Percentiles rank a stretch among this genome's conserved stretches.
Evolutionary conservation across 2,113 vertebrate genomes (phyloP).

Genomic region (Eolophus roseicapilla): DNA sequence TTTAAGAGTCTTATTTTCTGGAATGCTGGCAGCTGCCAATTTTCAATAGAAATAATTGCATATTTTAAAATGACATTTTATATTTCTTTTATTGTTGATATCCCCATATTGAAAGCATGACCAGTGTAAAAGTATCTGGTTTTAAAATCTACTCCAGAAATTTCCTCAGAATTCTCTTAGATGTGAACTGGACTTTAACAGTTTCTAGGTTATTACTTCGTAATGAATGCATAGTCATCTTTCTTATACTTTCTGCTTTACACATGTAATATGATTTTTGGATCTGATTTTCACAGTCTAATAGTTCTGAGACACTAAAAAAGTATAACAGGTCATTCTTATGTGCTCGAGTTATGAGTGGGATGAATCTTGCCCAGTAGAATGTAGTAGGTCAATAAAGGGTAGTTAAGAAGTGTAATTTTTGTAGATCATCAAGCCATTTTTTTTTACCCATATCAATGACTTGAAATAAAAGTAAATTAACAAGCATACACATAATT

Average conservation of each 20-base stretch:
- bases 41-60: neutral
- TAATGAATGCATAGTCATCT: neutral
- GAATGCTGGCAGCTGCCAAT: constrained; percentile 8
- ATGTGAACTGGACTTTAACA: neutral
- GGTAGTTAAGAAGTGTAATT: neutral
- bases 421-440: neutral
- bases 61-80: neutral
- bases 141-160: neutral
- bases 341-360: neutral
- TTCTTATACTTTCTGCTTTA: neutral
- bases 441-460: neutral
- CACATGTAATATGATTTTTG: neutral
- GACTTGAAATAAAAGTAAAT: neutral
- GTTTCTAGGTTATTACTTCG: neutral
- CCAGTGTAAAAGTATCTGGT: neutral
- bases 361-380: neutral
- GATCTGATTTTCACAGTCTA: neutral
- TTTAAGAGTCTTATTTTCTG: neutral
- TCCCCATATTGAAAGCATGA: neutral
- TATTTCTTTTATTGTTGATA: neutral
- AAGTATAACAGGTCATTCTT: neutral
- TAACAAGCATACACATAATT: neutral
- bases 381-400: neutral
- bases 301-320: neutral
- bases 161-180: neutral